Base-by-base conservation (phyloP, 1,140 invertebrate species). In the Amphibalanus amphitrite region DNA sequence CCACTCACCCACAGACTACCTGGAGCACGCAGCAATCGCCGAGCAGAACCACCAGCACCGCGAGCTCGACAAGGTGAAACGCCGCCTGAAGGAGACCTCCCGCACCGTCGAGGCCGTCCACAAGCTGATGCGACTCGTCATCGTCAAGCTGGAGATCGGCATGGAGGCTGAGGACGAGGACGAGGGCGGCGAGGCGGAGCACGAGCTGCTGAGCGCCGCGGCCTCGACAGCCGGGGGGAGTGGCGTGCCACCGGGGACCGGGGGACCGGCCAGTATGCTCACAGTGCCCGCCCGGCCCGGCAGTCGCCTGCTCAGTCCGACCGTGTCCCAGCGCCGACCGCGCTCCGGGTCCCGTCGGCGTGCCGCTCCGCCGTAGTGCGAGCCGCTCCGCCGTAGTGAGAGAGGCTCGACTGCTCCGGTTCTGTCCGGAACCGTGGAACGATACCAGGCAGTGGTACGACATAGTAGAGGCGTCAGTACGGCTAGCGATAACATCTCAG, bases 341-440 rank as follows among this genome's bases (percentile, higher is more conserved):
- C 47, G 71, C 75, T 28, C 67, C 69, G 20, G 64, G 74, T 70
- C 71, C 71, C 71, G 29, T 70, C 73, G 72, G 67, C 29, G 26
- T 72, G 67, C 6, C 28, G 67, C 28, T 69, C 71, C 33, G 72
- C 72, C 29, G 74, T 74, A 73, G 76, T 38, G 6, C 74, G 0
- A 40, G 73, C 67, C 72, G 72, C 59, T 70, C 0, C 10, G n/a
- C n/a, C n/a, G n/a, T n/a, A n/a, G n/a, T n/a, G n/a, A n/a, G n/a
- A n/a, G n/a, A n/a, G n/a, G n/a, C n/a, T n/a, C n/a, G n/a, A n/a
- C n/a, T n/a, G n/a, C n/a, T n/a, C n/a, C n/a, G n/a, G n/a, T n/a
- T n/a, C n/a, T n/a, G n/a, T n/a, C n/a, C n/a, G n/a, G n/a, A n/a
- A n/a, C n/a, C n/a, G n/a, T n/a, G n/a, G n/a, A n/a, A n/a, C n/a